Evolutionary conservation across 2,888 invertebrate genomes (phyloP), one percentile per base, ranked within the genome.

Genomic region (Cataglyphis cursor): DNA sequence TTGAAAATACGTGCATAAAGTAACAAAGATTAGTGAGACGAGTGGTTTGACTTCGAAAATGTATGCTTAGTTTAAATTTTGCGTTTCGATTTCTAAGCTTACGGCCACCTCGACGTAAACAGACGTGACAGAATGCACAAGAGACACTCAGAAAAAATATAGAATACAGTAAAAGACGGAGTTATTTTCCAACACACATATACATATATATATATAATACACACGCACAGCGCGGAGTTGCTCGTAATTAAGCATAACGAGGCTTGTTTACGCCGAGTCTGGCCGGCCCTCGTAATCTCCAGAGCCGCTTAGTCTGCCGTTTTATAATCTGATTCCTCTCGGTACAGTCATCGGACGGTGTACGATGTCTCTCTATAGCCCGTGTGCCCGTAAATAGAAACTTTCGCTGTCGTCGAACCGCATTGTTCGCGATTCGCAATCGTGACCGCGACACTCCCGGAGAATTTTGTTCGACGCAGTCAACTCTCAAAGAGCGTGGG

Each of bases 231-330:
- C 82, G 81, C 85, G 85, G 84, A 83, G 83, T 76, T 76, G 85
- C 82, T 81, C 66, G 88, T 91, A 92, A 92, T 92, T 91, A 90
- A 91, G 90, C 87, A 90, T 91, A 91, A 91, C 91, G 84, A 89
- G 87, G 74, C 88, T 87, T 91, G 91, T 91, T 92, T 92, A 90
- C 90, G 88, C 87, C 89, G 87, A 87, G 88, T 81, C 51, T 61
- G 31, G 48, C 44, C 87, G 78, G 83, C 84, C 89, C 86, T 88
- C 88, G 87, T 92, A 92, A 92, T 92, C 92, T 90, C 74, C 86
- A 87, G 85, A 90, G 89, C 88, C 87, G 90, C 90, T 91, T 89
- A 90, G 89, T 90, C 91, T 90, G 91, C 88, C 73, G 88, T 90
- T 90, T 92, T 92, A 51, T 51, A 92, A 92, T 92, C 89, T 89